Evolutionary conservation across 1,140 invertebrate species (phyloP).

Genomic region (Leucophenga varia): DNA sequence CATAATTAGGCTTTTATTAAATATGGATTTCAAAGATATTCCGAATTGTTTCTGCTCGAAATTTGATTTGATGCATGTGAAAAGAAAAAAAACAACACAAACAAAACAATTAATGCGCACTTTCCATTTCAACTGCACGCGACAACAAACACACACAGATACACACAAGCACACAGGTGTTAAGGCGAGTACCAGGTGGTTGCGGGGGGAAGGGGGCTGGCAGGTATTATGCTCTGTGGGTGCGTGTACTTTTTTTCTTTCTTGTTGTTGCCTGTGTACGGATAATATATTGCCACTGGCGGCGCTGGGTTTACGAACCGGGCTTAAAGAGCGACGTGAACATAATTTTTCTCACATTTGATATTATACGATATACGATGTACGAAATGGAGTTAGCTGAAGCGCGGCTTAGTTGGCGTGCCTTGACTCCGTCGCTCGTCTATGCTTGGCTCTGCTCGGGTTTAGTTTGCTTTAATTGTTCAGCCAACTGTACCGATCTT

Average conservation of each 20-base stretch:
- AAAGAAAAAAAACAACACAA: conserved; percentile 28
- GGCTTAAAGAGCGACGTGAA: conserved; percentile 7
- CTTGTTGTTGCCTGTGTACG: too few species aligned
- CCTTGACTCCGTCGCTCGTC: conserved; percentile 5
- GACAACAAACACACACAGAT: too few species aligned
- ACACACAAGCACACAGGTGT: conserved; percentile 6
- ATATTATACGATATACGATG: too few species aligned
- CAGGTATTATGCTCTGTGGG: conserved; percentile 14
- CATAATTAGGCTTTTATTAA: conserved; percentile 11
- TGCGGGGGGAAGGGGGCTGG: not conserved
- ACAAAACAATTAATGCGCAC: conserved; percentile 42
- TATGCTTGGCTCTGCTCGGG: not conserved
- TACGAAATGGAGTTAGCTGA: conserved; percentile 23
- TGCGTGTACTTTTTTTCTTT: too few species aligned
- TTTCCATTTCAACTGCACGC: conserved; percentile 41
- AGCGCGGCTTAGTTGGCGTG: conserved; percentile 22
- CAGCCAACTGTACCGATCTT: conserved; percentile 38
- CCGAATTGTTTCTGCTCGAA: not conserved
- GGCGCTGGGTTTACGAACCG: conserved; percentile 12
- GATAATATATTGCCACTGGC: conserved; percentile 18
- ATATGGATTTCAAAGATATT: conserved; percentile 6
- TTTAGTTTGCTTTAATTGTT: conserved; percentile 30
- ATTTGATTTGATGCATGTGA: conserved; percentile 10
- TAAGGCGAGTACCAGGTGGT: not conserved
- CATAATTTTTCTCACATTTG: conserved; percentile 27